These are phyloP conservation scores for Pygocentrus nattereri DNA, from an alignment of 2,797 vertebrate genomes.

Conservation along the genomic window DNA sequence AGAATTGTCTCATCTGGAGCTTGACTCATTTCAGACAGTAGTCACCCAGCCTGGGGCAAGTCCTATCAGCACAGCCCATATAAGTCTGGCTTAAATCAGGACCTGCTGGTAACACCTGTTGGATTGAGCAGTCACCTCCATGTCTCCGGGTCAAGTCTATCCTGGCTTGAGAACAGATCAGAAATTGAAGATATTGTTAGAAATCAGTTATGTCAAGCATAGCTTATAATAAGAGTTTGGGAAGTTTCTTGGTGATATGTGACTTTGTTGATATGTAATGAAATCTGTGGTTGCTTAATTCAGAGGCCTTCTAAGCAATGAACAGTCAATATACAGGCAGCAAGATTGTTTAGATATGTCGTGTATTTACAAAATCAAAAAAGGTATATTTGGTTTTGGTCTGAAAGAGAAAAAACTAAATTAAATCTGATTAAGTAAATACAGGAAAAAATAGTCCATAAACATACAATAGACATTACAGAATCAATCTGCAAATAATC, in stretches of 20 bases:
- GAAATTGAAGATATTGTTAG: background rate
- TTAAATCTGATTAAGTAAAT: no score
- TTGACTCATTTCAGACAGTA: constrained; percentile 39
- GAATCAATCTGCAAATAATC: no score
- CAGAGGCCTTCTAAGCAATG: no score
- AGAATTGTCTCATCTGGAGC: constrained; percentile 72
- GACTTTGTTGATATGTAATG: background rate
- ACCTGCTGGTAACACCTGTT: constrained; percentile 18
- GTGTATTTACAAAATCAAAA: no score
- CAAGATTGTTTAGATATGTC: no score
- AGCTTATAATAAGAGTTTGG: background rate
- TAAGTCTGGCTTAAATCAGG: background rate
- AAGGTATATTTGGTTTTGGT: no score
- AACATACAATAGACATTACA: no score
- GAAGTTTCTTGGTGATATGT: background rate
- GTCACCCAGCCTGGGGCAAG: constrained; percentile 67
- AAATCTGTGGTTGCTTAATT: no score
- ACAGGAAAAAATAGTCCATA: no score
- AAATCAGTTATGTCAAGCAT: background rate
- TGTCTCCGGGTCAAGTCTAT: background rate
- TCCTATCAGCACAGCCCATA: constrained; percentile 8
- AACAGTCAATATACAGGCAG: no score
- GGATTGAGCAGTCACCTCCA: background rate
- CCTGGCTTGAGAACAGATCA: background rate
- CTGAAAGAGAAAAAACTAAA: no score